Conservation (phyloP, 2,113 vertebrate genomes). For the Cyanocitta stelleri region DNA sequence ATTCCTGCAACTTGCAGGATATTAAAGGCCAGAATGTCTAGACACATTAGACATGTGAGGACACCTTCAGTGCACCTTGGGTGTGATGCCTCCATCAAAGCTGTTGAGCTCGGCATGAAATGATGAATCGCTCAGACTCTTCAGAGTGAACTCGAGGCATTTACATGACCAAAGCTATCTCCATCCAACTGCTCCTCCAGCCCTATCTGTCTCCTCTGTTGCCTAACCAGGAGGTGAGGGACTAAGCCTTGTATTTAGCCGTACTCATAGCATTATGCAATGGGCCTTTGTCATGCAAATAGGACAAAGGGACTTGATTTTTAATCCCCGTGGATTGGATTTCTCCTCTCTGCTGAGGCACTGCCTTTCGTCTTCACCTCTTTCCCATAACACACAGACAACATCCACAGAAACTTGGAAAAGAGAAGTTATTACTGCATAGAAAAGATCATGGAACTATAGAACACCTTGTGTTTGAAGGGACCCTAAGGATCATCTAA, state of each 20-base stretch:
- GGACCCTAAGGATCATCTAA: not conserved
- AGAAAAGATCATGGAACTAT: not conserved
- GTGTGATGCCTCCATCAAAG: slow-evolving; percentile 6
- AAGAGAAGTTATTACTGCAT: not conserved
- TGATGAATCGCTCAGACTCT: not conserved
- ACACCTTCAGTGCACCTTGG: not conserved
- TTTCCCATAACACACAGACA: not conserved
- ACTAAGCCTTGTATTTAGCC: not conserved
- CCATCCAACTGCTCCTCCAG: not conserved
- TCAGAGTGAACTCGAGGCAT: not conserved
- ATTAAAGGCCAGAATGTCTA: not conserved
- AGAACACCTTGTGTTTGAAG: not conserved
- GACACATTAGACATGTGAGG: not conserved
- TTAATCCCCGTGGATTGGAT: not conserved
- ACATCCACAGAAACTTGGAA: not conserved
- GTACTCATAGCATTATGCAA: not conserved
- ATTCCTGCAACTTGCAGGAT: not conserved
- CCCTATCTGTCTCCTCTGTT: not conserved
- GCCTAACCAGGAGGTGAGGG: not conserved
- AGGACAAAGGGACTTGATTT: not conserved
- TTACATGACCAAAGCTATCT: not conserved
- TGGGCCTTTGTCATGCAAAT: not conserved
- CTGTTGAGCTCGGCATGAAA: not conserved
- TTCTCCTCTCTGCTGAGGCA: not conserved
- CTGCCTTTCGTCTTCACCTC: not conserved